phyloP scores from a whole-genome alignment of 1,140 invertebrate species.

The Bombus cullumanus region DNA sequence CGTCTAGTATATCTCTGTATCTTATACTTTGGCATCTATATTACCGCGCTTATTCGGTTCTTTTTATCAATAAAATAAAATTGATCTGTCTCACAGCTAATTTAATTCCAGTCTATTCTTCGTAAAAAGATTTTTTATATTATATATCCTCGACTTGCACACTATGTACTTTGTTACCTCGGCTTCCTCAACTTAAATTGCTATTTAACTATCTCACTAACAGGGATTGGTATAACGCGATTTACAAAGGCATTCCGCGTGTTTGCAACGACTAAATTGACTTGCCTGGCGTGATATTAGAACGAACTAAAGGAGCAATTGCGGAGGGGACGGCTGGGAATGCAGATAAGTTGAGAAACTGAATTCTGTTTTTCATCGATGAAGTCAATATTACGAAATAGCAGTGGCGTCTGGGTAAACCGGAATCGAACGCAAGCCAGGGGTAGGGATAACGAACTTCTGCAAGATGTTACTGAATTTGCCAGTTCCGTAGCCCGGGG shows the following conservation, averaged over 20 bases:
- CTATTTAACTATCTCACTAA: not conserved
- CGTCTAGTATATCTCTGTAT: no score
- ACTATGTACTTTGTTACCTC: not conserved
- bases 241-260: not conserved
- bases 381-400: slow-evolving; percentile 74
- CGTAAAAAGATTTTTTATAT: not conserved
- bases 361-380: slow-evolving; percentile 75
- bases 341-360: slow-evolving; percentile 58
- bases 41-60: no score
- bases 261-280: slow-evolving; percentile 17
- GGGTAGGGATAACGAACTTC: slow-evolving; percentile 67
- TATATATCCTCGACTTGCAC: not conserved
- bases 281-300: slow-evolving; percentile 7
- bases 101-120: no score
- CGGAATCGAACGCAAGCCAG: slow-evolving; percentile 29
- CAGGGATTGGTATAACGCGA: not conserved
- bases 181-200: slow-evolving; percentile 3
- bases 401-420: slow-evolving; percentile 63
- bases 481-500: slow-evolving; percentile 61
- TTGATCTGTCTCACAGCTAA: no score
- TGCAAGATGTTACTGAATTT: slow-evolving; percentile 70
- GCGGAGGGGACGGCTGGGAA: not conserved
- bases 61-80: no score
- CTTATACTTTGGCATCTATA: no score
- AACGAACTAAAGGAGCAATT: slow-evolving; percentile 26